Evolutionary conservation across 2,113 vertebrate species (phyloP).

Genomic region (Ceratotherium simum): DNA sequence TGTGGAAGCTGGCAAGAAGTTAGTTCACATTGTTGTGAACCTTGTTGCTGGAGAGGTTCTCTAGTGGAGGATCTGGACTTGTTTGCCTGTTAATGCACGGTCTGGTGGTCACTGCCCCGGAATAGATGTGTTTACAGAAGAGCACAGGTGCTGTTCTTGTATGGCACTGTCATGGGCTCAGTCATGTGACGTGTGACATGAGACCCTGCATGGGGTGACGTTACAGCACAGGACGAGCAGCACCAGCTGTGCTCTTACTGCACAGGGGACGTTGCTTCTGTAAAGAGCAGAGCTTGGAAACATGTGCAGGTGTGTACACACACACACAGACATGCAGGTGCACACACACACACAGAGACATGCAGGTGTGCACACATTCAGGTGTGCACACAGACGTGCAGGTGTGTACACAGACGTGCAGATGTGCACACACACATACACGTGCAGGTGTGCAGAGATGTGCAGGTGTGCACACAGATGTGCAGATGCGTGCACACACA

Average conservation of each 20-base stretch:
- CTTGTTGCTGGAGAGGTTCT: slow-evolving; percentile 10
- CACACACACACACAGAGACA: background rate
- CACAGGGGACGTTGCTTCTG: background rate
- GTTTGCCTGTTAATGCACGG: background rate
- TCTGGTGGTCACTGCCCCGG: background rate
- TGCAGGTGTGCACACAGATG: too few species aligned
- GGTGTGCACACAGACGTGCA: too few species aligned
- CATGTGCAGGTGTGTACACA: background rate
- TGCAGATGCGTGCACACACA: too few species aligned
- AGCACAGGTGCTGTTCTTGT: background rate
- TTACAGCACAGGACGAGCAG: background rate
- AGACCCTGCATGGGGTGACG: background rate
- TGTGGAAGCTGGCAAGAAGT: slow-evolving; percentile 35
- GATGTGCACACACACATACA: too few species aligned
- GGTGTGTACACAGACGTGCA: too few species aligned
- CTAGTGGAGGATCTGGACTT: background rate
- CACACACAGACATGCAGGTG: too few species aligned
- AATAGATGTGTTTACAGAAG: background rate
- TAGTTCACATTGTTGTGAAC: background rate
- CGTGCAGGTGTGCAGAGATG: too few species aligned
- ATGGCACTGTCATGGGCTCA: background rate
- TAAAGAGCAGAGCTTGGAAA: background rate
- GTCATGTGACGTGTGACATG: too few species aligned
- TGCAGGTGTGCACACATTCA: background rate
- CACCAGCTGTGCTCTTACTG: background rate